Evolutionary conservation across 2,113 vertebrate genomes (phyloP).

Genomic region (Pomatorhinus ruficollis): DNA sequence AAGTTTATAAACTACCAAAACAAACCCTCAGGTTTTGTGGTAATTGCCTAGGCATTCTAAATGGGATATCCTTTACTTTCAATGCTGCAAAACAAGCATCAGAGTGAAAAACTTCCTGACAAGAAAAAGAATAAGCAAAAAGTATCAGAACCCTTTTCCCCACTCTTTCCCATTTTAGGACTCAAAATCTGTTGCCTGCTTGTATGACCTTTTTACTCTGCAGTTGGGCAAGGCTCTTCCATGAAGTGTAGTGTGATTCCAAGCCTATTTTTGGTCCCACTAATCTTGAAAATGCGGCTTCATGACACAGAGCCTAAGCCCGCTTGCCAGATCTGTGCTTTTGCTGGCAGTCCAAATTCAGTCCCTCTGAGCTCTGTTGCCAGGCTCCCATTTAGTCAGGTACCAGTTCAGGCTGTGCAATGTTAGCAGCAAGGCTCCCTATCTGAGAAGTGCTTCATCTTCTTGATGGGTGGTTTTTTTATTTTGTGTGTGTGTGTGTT

Average conservation of each 20-base stretch:
- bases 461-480: not conserved
- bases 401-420: not conserved
- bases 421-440: not conserved
- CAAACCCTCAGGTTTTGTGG: not conserved
- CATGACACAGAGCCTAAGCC: not conserved
- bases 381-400: not conserved
- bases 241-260: not conserved
- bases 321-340: not conserved
- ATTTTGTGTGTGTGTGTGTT: not conserved
- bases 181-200: not conserved
- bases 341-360: not conserved
- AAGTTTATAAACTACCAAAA: not conserved
- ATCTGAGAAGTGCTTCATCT: not conserved
- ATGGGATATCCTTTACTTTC: not conserved
- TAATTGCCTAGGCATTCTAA: not conserved
- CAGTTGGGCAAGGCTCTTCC: not conserved
- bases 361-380: not conserved
- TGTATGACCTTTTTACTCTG: not conserved
- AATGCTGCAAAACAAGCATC: not conserved
- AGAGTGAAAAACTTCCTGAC: not conserved
- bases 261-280: slow-evolving; percentile 33
- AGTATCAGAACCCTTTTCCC: not conserved
- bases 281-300: not conserved
- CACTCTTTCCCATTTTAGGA: not conserved
- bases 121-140: not conserved